Evolutionary conservation across 2,888 invertebrate species (phyloP).

Genomic region (Cryptocheilus praepositus): DNA sequence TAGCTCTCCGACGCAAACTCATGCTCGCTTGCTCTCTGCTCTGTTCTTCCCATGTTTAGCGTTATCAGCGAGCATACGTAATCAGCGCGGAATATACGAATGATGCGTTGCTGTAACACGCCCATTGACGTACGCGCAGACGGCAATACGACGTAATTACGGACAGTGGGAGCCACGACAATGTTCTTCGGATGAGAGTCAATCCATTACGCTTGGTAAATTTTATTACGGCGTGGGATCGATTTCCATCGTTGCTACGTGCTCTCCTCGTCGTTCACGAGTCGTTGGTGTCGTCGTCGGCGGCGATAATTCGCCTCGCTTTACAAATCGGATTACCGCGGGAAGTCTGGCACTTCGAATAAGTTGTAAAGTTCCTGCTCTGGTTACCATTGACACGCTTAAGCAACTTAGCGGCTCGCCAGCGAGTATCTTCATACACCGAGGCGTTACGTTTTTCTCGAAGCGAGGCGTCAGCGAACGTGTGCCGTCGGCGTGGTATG

Average conservation of each 20-base stretch:
- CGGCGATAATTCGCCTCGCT: slow-evolving; percentile 19
- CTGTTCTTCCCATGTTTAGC: no score
- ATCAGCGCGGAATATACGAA: no score
- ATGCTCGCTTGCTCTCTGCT: no score
- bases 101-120: no score
- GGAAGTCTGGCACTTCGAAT: slow-evolving; percentile 8
- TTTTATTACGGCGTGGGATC: background rate
- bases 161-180: background rate
- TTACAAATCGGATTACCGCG: slow-evolving; percentile 32
- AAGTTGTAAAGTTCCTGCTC: slow-evolving; percentile 18
- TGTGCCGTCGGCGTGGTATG: background rate
- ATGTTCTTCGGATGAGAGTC: background rate
- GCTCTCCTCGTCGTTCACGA: slow-evolving; percentile 8
- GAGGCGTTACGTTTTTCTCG: no score
- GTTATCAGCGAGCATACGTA: no score
- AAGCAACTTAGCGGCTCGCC: slow-evolving; percentile 13
- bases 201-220: background rate
- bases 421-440: background rate
- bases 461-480: background rate
- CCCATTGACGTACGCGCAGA: no score
- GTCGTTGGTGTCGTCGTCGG: background rate
- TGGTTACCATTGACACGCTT: slow-evolving; percentile 3
- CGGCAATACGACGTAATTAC: no score
- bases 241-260: no score
- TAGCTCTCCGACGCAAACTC: no score